Evolutionary conservation across 2,113 vertebrate species (phyloP).

Genomic region (Melanotaenia duboulayi): DNA sequence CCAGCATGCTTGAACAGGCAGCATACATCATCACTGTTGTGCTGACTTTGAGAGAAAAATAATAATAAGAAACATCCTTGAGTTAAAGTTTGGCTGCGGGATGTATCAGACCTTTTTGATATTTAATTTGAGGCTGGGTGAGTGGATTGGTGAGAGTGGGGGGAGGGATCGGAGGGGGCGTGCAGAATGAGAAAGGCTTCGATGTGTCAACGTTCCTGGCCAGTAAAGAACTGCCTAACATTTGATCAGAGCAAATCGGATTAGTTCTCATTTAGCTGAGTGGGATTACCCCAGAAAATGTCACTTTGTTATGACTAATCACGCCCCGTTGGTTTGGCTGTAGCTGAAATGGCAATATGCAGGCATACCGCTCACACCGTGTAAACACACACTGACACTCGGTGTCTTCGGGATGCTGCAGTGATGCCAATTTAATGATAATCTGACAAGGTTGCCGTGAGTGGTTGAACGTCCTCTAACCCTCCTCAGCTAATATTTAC

Average conservation of each 20-base stretch:
- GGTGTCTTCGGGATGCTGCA: constrained; percentile 57
- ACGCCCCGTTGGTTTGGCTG: constrained; percentile 66
- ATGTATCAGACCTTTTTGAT: constrained; percentile 45
- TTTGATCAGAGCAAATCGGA: constrained; percentile 80
- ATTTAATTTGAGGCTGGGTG: constrained; percentile 62
- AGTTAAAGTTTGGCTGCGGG: constrained; percentile 46
- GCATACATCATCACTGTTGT: constrained; percentile 62
- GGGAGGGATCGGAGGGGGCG: neutral
- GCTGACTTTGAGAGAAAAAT: constrained; percentile 34
- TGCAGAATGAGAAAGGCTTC: constrained; percentile 23
- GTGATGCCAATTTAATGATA: constrained; percentile 73
- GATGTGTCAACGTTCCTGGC: constrained; percentile 55
- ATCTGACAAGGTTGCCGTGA: constrained; percentile 71
- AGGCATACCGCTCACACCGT: neutral
- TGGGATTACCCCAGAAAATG: constrained; percentile 78
- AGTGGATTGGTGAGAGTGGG: constrained; percentile 24
- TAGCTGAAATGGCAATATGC: constrained; percentile 9
- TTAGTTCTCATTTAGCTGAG: constrained; percentile 81
- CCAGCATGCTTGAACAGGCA: constrained; percentile 62
- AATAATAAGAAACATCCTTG: constrained; percentile 17
- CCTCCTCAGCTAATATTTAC: constrained; percentile 77
- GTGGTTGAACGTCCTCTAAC: constrained; percentile 61
- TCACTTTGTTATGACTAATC: constrained; percentile 82
- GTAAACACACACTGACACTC: constrained; percentile 10
- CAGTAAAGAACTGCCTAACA: constrained; percentile 66